phyloP scores from a whole-genome alignment of 2,888 invertebrate genomes.

The Tetranychus truncatus region DNA sequence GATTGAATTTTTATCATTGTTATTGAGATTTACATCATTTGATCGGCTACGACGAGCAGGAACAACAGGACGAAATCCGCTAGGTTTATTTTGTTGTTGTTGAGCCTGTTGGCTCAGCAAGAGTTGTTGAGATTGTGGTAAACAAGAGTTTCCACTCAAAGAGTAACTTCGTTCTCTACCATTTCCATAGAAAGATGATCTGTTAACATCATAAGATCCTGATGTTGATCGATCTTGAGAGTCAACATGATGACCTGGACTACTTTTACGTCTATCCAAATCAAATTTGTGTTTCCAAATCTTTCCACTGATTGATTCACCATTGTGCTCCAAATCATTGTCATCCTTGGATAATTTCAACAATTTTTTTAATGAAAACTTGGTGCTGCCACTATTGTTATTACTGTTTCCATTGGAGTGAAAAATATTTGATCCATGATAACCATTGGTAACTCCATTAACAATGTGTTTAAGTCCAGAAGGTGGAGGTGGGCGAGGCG shows the following conservation, averaged over 20 bases:
- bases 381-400: background rate
- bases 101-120: background rate
- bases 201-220: background rate
- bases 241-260: background rate
- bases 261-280: conserved; percentile 4
- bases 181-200: background rate
- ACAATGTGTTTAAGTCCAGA: background rate
- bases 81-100: background rate
- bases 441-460: background rate
- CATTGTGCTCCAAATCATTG: conserved; percentile 5
- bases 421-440: background rate
- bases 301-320: conserved; percentile 4
- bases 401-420: background rate
- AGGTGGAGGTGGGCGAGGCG: conserved; percentile 7
- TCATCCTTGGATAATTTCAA: conserved; percentile 9
- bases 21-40: background rate
- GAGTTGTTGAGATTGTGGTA: background rate
- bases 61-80: background rate
- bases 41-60: conserved; percentile 2
- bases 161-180: conserved; percentile 1
- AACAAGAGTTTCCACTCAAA: background rate
- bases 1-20: background rate
- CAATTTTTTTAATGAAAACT: conserved; percentile 10
- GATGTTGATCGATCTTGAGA: background rate
- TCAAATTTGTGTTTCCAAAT: conserved; percentile 18